A percentile compares a stretch with the other conserved stretches of the same genome.
These are phyloP conservation scores for Cyclopterus lumpus DNA, from an alignment of 2,797 vertebrate genomes.

Conservation along the genomic window DNA sequence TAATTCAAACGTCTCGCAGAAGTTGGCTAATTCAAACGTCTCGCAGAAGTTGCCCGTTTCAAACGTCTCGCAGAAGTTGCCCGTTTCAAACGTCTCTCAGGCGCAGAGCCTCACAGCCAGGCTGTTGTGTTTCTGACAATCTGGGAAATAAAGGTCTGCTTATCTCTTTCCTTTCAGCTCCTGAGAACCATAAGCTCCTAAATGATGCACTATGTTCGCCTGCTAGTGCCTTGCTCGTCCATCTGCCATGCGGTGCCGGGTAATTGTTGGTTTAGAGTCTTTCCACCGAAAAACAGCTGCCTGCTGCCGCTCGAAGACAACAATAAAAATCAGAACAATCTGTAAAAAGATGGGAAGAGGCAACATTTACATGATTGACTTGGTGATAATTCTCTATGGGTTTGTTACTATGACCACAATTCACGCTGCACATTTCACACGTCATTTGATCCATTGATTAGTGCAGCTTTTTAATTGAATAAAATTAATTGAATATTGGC, in stretches of 20 bases:
- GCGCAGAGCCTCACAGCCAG: background rate
- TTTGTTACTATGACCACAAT: background rate
- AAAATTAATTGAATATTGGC: background rate
- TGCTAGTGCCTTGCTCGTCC: background rate
- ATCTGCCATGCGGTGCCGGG: background rate
- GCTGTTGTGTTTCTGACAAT: background rate
- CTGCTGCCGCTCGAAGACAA: background rate
- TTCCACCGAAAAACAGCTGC: background rate
- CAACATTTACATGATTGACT: background rate
- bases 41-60: background rate
- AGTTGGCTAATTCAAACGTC: background rate
- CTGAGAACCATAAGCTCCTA: background rate
- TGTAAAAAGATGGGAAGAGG: background rate
- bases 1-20: too few species aligned
- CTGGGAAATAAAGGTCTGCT: background rate
- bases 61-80: background rate
- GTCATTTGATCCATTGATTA: background rate
- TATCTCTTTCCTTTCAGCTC: background rate
- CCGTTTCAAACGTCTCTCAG: background rate
- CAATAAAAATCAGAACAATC: background rate
- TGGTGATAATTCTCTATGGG: background rate
- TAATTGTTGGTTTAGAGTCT: background rate
- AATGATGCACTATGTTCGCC: background rate
- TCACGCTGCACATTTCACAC: background rate
- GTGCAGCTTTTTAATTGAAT: background rate